Base-by-base conservation (phyloP, 2,797 vertebrate species). In the Morelia viridis region DNA sequence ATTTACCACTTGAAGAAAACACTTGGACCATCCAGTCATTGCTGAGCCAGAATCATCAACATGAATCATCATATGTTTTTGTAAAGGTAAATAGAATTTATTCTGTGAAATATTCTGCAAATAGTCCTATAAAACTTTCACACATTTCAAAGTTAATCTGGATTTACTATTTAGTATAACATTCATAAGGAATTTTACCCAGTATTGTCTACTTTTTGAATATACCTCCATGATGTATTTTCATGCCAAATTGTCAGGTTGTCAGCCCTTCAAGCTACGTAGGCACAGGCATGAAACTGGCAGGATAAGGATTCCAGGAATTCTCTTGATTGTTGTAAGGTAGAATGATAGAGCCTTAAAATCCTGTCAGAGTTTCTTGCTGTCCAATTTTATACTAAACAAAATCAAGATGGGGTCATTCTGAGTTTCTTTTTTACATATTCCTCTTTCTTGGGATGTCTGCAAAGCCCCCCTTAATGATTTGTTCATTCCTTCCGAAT, bases 1-100 rank as follows among this genome's bases (percentile, higher is more conserved):
- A 85, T 35, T 50, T 64, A 85, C 56, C 89, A 91, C 87, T 92
- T 85, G 93, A 87, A 93, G 93, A 94, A 94, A 93, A 89, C 53
- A 1, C 7, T 89, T 46, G 90, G 19, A 56, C 91, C 22, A 86
- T 91, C 90, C 46, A 46, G 1, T 60, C 11, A 46, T 17, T 5
- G 28, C 50, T 85, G 93, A 94, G 6, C 0, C 80, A 92, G 50
- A 91, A 91, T n/a, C 1, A 91, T 24, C 41, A n/a, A 9, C 58
- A 22, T 83, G 80, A 28, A 92, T 89, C 80, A 19, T 17, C 7
- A 2, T 24, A 83, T 9, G 90, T 91, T 94, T n/a, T 57, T 91
- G 11, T 88, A 90, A 84, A 84, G n/a, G 86, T 80, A 88, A 91
- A 88, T 26, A 91, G 4, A 88, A 85, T n/a, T 9, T 35, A 31